Evolutionary conservation across 2,797 vertebrate species (phyloP), one percentile per base, ranked within the genome.

Genomic region (Pangasius djambal): DNA sequence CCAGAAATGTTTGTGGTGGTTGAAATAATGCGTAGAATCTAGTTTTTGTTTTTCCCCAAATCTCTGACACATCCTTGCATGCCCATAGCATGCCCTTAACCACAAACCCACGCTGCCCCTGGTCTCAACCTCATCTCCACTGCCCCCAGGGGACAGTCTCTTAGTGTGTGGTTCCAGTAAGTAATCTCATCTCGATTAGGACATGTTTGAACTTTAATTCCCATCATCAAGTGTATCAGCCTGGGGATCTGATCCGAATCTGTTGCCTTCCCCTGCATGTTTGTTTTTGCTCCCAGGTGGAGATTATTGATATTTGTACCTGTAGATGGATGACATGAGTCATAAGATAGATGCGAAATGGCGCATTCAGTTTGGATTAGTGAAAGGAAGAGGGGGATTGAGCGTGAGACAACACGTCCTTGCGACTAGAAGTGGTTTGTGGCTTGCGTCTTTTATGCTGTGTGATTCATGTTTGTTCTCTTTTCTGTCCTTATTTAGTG

Each of bases 401-500:
- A 67, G 50, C 82, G 18, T 87, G 86, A 79, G 61, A 37, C 40
- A 83, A 67, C 61, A 72, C 25, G 72, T 87, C 48, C 86, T 78
- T 31, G 28, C 18, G 6, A 69, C 25, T 75, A 48, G 82, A 61
- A 75, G 88, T 83, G 34, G 10, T 82, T 37, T 67, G 61, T 84
- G 67, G n/a, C 48, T 74, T 20, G 22, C 3, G 18, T 92, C 2
- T 86, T 87, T 28, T 83, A 65, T 25, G 28, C 67, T 15, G 31
- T 22, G 16, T 92, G 91, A 87, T 87, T 91, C 88, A 93, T 91
- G 92, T 59, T 1, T 4, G 0, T 18, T 88, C 37, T 48, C 91
- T 31, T 90, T 91, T 94, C 63, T 75, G 95, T 96, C 89, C 28
- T 90, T 10, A 94, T 83, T 10, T 74, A 99, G 98, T 99, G 95